Percentiles rank a stretch among this genome's conserved stretches.
phyloP scores from a whole-genome alignment of 2,888 invertebrate genomes.

The Mesorhabditis belari region DNA sequence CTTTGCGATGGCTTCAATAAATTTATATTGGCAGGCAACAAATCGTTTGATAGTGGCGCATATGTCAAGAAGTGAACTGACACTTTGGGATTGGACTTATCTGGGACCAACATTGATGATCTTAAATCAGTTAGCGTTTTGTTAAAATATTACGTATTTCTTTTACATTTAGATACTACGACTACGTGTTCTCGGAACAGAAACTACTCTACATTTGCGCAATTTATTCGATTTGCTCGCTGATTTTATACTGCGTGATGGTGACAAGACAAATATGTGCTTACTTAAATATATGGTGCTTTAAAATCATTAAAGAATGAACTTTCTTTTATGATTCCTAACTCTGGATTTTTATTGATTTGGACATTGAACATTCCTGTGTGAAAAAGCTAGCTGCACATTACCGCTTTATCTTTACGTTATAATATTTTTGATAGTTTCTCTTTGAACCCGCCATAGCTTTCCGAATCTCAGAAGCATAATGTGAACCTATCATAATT shows the following conservation, averaged over 20 bases:
- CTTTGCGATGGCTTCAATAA: not conserved
- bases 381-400: no score
- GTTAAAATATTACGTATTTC: not conserved
- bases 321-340: no score
- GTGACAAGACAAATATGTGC: constrained; percentile 57
- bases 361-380: no score
- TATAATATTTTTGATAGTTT: no score
- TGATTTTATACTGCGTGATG: constrained; percentile 53
- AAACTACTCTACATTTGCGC: constrained; percentile 14
- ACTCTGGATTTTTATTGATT: no score
- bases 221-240: constrained; percentile 54
- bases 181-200: constrained; percentile 20
- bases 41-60: constrained; percentile 95
- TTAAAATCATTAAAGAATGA: constrained; percentile 30
- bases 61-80: constrained; percentile 98
- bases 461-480: no score
- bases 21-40: constrained; percentile 67
- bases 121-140: constrained; percentile 82
- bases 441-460: no score
- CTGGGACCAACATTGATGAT: constrained; percentile 87
- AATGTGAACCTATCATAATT: no score
- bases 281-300: constrained; percentile 56
- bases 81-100: constrained; percentile 84
- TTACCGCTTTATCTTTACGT: no score
- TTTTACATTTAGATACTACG: constrained; percentile 19